Evolutionary conservation across 2,113 vertebrate species (phyloP).

Genomic region (Pitta sordida): DNA sequence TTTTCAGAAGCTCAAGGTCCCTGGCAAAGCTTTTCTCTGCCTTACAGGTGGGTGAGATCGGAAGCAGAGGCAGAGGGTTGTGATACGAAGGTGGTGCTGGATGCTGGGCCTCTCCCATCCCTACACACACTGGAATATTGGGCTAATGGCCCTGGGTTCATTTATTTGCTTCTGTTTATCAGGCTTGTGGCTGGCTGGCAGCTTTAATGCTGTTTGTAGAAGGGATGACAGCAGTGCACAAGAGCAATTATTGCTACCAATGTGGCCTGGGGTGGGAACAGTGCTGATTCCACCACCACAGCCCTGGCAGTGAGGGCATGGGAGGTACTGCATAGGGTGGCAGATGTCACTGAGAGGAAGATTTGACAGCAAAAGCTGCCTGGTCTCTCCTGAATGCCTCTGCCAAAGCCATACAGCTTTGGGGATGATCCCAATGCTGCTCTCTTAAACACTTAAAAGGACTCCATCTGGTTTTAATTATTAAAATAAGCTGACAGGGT

Average conservation of each 20-base stretch:
- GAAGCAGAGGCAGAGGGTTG: background rate
- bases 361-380: background rate
- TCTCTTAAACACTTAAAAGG: constrained; percentile 42
- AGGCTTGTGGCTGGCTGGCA: background rate
- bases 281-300: background rate
- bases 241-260: constrained; percentile 20
- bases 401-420: background rate
- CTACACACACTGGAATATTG: background rate
- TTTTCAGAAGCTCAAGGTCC: background rate
- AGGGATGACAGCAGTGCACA: background rate
- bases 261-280: background rate
- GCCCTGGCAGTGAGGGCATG: fast-evolving
- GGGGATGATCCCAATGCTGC: background rate
- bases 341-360: background rate
- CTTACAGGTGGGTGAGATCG: background rate
- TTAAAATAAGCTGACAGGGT: constrained; percentile 60
- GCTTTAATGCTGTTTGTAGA: constrained; percentile 20
- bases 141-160: background rate
- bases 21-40: background rate
- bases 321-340: background rate
- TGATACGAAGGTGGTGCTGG: background rate
- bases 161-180: constrained; percentile 21
- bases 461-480: constrained; percentile 65
- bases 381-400: background rate
- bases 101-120: too few relatives aligned